Conservation (phyloP, 2,113 vertebrate species). For the Heterotilapia buettikoferi region DNA sequence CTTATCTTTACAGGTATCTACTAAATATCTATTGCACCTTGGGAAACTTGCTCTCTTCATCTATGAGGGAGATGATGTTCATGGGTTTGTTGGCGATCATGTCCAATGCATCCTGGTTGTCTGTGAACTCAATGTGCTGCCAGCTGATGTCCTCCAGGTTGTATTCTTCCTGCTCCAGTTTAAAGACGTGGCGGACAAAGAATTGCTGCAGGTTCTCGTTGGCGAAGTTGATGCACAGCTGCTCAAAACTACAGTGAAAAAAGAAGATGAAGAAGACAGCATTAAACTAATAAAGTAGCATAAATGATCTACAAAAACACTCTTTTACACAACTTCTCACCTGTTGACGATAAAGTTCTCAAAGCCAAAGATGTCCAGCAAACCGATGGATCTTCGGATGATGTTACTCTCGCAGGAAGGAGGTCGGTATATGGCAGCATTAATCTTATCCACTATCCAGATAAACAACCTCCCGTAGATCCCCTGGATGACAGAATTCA, state of each 20-base stretch:
- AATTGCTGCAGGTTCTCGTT: conserved; percentile 99
- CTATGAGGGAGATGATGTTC: conserved; percentile 99
- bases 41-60: conserved; percentile 98
- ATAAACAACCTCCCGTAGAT: conserved; percentile 95
- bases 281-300: background rate
- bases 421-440: conserved; percentile 89
- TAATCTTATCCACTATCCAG: conserved; percentile 99
- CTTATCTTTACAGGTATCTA: background rate
- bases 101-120: conserved; percentile 96
- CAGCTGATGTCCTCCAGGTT: conserved; percentile 98
- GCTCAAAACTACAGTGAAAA: conserved; percentile 83
- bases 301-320: background rate
- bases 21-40: conserved; percentile 72
- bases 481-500: conserved; percentile 72
- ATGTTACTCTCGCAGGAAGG: conserved; percentile 80
- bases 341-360: conserved; percentile 97
- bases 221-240: conserved; percentile 98
- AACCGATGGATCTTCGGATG: conserved; percentile 82
- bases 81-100: conserved; percentile 98
- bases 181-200: conserved; percentile 95
- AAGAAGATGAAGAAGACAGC: fast-evolving
- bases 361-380: conserved; percentile 97
- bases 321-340: conserved; percentile 45
- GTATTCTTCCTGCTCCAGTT: conserved; percentile 97
- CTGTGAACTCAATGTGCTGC: conserved; percentile 98